phyloP scores from a whole-genome alignment of 2,888 invertebrate genomes.

The Sarcophaga rosellei region DNA sequence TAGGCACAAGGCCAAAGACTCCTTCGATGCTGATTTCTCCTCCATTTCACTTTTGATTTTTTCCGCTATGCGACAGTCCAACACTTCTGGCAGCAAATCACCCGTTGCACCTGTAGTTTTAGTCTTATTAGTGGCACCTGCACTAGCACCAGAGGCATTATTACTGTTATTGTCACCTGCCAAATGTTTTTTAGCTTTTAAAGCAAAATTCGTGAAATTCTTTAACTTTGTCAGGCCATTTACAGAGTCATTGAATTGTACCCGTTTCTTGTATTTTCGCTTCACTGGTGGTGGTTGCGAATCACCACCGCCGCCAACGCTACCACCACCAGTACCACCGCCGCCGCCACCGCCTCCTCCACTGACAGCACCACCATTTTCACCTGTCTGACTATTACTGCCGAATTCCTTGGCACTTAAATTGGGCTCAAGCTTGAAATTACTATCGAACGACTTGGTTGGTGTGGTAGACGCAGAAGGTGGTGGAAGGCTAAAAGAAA shows the following conservation, averaged over 20 bases:
- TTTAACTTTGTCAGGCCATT: slow-evolving; percentile 76
- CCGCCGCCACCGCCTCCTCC: slow-evolving; percentile 53
- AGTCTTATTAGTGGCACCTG: slow-evolving; percentile 63
- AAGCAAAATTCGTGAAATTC: slow-evolving; percentile 73
- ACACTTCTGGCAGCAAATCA: slow-evolving; percentile 78
- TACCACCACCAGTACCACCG: slow-evolving; percentile 29
- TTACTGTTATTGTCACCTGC: slow-evolving; percentile 72
- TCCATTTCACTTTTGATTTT: slow-evolving; percentile 81
- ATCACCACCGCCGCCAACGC: slow-evolving; percentile 69
- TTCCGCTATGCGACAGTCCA: slow-evolving; percentile 81
- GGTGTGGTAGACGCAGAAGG: slow-evolving; percentile 78
- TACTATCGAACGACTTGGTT: slow-evolving; percentile 79
- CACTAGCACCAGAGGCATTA: not conserved
- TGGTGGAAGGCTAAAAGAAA: slow-evolving; percentile 75
- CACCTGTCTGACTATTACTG: slow-evolving; percentile 69
- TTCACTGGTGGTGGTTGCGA: slow-evolving; percentile 72
- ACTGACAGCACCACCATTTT: slow-evolving; percentile 69
- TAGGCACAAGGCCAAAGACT: slow-evolving; percentile 74
- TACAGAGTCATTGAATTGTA: slow-evolving; percentile 79
- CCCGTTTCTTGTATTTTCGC: slow-evolving; percentile 79
- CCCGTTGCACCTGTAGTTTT: slow-evolving; percentile 66
- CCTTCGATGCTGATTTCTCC: slow-evolving; percentile 77
- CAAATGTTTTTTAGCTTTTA: slow-evolving; percentile 78
- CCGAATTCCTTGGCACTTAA: slow-evolving; percentile 80
- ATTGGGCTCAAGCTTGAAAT: slow-evolving; percentile 80